Conservation (phyloP, 2,888 invertebrate species). For the Actias luna region DNA sequence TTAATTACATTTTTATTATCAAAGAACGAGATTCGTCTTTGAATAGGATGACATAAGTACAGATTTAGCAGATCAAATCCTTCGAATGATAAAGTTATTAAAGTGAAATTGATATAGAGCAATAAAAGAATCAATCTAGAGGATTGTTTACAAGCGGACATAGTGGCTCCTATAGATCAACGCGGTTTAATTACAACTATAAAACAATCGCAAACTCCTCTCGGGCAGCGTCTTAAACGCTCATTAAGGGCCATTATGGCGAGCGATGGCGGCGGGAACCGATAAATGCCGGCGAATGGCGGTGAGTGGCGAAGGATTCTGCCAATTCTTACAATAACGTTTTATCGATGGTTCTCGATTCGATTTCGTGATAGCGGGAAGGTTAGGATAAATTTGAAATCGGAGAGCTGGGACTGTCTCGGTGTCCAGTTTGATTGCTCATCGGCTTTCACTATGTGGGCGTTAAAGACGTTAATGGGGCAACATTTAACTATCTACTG, state of each 20-base stretch:
- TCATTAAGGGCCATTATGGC: slow-evolving; percentile 71
- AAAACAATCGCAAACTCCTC: slow-evolving; percentile 69
- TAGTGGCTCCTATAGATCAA: slow-evolving; percentile 59
- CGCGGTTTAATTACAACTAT: slow-evolving; percentile 71
- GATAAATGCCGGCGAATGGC: slow-evolving; percentile 58
- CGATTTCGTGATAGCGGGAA: slow-evolving; percentile 33
- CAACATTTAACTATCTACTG: neutral
- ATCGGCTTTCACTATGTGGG: slow-evolving; percentile 20
- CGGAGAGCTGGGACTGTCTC: slow-evolving; percentile 22
- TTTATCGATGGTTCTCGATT: slow-evolving; percentile 40
- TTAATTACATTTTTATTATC: no score
- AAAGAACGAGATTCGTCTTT: no score
- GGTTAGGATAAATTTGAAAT: slow-evolving; percentile 30
- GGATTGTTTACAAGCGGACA: slow-evolving; percentile 51
- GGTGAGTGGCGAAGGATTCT: slow-evolving; percentile 33
- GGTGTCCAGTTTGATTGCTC: neutral
- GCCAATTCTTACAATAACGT: slow-evolving; percentile 32
- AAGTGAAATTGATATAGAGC: neutral
- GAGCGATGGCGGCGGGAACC: slow-evolving; percentile 52
- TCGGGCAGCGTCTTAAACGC: slow-evolving; percentile 63
- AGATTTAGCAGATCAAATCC: no score
- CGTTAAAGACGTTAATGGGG: neutral
- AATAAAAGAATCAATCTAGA: slow-evolving; percentile 46
- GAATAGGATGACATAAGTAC: no score
- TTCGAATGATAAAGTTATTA: no score